Base-by-base conservation (phyloP, 37 sponge, comb jelly and placozoan genomes). In the Hormiphora californensis region DNA sequence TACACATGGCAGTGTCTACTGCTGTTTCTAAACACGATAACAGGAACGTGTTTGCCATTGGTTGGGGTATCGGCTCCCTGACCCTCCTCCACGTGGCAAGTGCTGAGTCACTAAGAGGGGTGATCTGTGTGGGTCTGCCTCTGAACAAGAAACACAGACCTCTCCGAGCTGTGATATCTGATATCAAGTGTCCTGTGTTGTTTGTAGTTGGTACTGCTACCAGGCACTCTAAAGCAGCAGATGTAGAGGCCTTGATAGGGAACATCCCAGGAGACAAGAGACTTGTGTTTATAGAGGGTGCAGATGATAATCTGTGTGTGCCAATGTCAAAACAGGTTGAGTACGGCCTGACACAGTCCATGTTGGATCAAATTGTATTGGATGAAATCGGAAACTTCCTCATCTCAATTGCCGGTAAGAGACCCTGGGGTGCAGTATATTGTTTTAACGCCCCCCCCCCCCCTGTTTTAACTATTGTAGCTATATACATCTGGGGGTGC, bases 81-180 rank as follows among this genome's bases (percentile, higher is more conserved):
- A 73, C 81, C 25, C 81, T 73, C 46, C 81, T 73, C 27, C 81
- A 73, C 81, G 81, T 73, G 21, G 81, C 81, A 22, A 33, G 81
- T 7, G 81, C 43, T 1, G 81, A 73, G 25, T 46, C 81, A 22
- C 27, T 73, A n/a, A 33, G 35, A 46, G 81, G 81, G 46, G 81
- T 46, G 5, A 28, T 73, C 8, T 73, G 81, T 73, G 25, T 73
- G 81, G 81, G 81, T 1, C 81, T 73, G 28, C 81, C 81, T 28
- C 81, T 73, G 46, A 73, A 21, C 81, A 73, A 73, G 81, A 73
- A 73, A 73, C 81, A 73, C 46, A 27, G 81, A 40, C 81, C 81
- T 22, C 46, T 73, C 46, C 11, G 81, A 28, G 43, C 40, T 40
- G 81, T 73, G 41, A 73, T 73, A 21, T 43, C 46, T 21, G 81